Conservation (phyloP, 2,113 vertebrate species). For the Pampusana beccarii region DNA sequence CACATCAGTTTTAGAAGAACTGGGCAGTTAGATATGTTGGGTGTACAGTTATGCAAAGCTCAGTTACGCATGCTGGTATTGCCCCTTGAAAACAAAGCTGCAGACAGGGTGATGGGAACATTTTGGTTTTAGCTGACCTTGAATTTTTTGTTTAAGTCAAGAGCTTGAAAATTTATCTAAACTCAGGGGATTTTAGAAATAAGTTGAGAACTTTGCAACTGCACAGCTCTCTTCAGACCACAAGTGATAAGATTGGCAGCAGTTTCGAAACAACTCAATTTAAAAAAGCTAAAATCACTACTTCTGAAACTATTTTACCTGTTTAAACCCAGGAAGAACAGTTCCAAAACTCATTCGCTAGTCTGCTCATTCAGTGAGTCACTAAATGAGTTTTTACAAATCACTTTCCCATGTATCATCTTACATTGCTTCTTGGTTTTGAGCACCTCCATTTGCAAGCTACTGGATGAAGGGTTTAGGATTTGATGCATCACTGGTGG, state of each 20-base stretch:
- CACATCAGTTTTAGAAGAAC: background rate
- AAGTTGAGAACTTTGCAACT: background rate
- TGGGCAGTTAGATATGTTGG: background rate
- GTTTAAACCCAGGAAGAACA: background rate
- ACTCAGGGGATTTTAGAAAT: background rate
- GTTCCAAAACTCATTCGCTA: background rate
- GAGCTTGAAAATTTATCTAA: background rate
- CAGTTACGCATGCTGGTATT: background rate
- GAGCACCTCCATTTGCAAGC: background rate
- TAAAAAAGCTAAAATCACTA: background rate
- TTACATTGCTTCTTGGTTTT: background rate
- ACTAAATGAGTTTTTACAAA: background rate
- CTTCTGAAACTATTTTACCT: background rate
- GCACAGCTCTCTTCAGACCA: background rate
- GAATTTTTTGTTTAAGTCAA: background rate
- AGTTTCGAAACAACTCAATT: background rate
- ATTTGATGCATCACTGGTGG: background rate
- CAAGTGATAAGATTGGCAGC: background rate
- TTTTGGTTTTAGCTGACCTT: background rate
- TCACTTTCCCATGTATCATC: background rate
- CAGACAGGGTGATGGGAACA: background rate
- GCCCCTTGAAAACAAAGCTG: background rate
- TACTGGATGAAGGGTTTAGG: background rate
- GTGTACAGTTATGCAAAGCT: background rate
- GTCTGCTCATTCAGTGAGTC: background rate